Conservation (phyloP, 2,888 invertebrate genomes). For the Melikaiella ostensackeni region DNA sequence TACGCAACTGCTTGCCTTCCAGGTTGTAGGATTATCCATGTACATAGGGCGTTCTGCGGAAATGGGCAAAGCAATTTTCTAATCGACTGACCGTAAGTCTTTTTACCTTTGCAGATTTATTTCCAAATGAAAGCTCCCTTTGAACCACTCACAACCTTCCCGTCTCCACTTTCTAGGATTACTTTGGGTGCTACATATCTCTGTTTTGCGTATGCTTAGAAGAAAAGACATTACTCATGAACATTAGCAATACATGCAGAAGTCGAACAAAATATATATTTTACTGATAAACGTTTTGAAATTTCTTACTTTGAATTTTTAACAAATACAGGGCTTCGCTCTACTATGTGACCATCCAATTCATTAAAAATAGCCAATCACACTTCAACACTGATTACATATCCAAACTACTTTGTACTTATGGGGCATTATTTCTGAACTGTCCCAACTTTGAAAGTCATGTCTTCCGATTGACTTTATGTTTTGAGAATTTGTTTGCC, state of each 20-base stretch:
- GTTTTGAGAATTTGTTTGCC: too few species aligned
- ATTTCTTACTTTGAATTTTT: too few species aligned
- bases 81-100: conserved; percentile 25
- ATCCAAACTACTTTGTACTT: too few species aligned
- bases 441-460: too few species aligned
- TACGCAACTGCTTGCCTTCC: background rate
- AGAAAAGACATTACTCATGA: background rate
- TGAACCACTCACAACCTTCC: background rate
- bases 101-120: conserved; percentile 27
- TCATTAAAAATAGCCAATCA: too few species aligned
- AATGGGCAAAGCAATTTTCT: conserved; percentile 27
- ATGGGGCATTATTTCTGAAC: too few species aligned
- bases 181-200: background rate
- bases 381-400: too few species aligned
- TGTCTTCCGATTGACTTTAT: too few species aligned
- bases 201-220: background rate
- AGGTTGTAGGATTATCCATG: conserved; percentile 1
- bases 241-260: background rate
- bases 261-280: background rate
- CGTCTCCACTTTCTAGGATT: conserved; percentile 5
- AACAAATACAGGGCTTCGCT: too few species aligned
- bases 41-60: conserved; percentile 4
- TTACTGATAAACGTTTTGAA: too few species aligned
- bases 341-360: too few species aligned
- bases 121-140: conserved; percentile 18